Evolutionary conservation across 2,797 vertebrate species (phyloP).

Genomic region (Malurus leucopterus): DNA sequence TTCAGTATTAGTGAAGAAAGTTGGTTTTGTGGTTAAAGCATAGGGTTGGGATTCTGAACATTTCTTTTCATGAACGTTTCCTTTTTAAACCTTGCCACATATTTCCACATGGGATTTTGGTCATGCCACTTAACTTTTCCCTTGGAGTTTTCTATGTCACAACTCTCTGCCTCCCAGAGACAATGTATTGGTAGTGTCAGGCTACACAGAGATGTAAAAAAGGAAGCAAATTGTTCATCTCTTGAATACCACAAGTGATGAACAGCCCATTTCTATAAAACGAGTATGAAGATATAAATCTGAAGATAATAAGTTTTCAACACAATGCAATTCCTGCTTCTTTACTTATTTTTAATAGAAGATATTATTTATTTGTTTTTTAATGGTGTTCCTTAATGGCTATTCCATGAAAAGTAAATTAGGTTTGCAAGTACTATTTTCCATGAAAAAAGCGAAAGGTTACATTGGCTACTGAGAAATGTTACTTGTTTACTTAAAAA

Average conservation of each 20-base stretch:
- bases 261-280: not conserved
- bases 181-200: not conserved
- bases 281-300: not conserved
- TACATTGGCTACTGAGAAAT: not conserved
- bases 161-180: not conserved
- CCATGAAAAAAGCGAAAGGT: not conserved
- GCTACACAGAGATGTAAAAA: not conserved
- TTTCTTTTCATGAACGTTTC: no score
- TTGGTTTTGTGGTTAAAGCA: constrained; percentile 16
- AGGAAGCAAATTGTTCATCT: not conserved
- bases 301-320: not conserved
- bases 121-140: not conserved
- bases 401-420: not conserved
- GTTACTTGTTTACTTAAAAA: not conserved
- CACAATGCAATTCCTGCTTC: not conserved
- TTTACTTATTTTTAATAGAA: not conserved
- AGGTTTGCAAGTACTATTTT: not conserved
- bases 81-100: not conserved
- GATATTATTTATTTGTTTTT: not conserved
- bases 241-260: not conserved
- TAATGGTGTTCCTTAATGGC: not conserved
- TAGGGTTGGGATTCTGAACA: not conserved
- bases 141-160: not conserved
- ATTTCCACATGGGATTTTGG: constrained; percentile 1
- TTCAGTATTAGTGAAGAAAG: not conserved